Evolutionary conservation across 2,888 invertebrate species (phyloP).

Genomic region (Perdita meconis): DNA sequence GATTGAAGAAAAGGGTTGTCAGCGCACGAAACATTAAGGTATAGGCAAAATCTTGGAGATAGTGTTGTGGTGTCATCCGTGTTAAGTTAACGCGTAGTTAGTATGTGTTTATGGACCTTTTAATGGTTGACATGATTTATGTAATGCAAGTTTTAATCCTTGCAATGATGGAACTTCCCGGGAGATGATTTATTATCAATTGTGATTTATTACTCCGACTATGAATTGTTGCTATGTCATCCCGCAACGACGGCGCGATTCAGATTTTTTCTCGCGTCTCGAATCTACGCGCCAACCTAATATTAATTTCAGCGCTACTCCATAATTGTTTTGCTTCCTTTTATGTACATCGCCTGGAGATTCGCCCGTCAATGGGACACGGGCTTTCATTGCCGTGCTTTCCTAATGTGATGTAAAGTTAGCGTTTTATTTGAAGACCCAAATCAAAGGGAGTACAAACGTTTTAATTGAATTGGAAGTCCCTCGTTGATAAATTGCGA

Average conservation of each 20-base stretch:
- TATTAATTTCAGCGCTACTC: neutral
- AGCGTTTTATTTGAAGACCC: neutral
- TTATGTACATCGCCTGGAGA: neutral
- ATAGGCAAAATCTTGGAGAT: conserved; percentile 26
- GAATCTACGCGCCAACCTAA: neutral
- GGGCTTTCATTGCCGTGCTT: neutral
- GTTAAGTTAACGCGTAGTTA: conserved; percentile 35
- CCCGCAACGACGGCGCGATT: neutral
- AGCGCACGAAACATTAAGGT: conserved; percentile 3
- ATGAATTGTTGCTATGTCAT: conserved; percentile 8
- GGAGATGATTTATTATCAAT: conserved; percentile 44
- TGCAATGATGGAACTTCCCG: conserved; percentile 16
- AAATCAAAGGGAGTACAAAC: neutral
- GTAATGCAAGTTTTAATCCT: conserved; percentile 39
- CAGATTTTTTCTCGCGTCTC: neutral
- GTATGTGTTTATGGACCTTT: conserved; percentile 30
- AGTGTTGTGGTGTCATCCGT: neutral
- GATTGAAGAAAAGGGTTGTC: conserved; percentile 9
- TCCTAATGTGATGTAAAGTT: neutral
- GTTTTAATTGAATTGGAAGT: neutral
- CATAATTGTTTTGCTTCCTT: neutral
- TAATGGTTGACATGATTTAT: conserved; percentile 46
- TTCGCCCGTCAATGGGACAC: neutral
- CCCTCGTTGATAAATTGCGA: too few species aligned
- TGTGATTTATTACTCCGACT: conserved; percentile 28